phyloP scores from a whole-genome alignment of 2,888 invertebrate genomes.

The Pterobdella sp. region DNA sequence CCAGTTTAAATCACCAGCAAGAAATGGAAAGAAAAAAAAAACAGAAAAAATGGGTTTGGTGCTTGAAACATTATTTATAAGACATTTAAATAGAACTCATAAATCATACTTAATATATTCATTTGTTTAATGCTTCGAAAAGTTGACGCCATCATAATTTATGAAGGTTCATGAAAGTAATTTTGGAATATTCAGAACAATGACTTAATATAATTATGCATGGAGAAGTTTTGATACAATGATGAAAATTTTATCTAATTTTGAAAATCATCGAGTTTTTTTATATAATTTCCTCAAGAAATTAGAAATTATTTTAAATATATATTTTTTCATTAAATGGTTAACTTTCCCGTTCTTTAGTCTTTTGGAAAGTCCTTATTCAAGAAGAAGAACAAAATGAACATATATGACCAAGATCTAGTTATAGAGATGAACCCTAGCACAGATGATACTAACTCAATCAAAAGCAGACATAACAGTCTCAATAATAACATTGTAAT shows the following conservation, averaged over 20 bases:
- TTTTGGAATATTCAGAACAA: too few species aligned
- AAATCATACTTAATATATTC: too few species aligned
- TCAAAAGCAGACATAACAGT: neutral
- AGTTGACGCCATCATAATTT: too few species aligned
- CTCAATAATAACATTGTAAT: neutral
- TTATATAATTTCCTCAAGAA: neutral
- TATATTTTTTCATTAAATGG: neutral
- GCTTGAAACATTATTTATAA: neutral
- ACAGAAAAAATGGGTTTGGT: conserved; percentile 25
- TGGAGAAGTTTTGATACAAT: too few species aligned
- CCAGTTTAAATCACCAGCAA: conserved; percentile 22
- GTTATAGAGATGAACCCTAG: conserved; percentile 10
- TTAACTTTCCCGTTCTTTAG: neutral
- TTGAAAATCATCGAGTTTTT: too few species aligned
- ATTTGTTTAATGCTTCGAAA: too few species aligned
- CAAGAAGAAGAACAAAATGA: conserved; percentile 21
- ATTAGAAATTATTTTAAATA: neutral
- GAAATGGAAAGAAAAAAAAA: conserved; percentile 27
- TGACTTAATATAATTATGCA: too few species aligned
- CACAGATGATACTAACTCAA: neutral
- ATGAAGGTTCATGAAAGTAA: too few species aligned
- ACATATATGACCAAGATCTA: neutral
- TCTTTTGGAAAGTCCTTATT: conserved; percentile 27
- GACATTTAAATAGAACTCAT: too few species aligned
- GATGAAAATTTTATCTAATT: too few species aligned